These are phyloP conservation scores for Monodelphis domestica DNA, from an alignment of 2,797 vertebrate genomes.

Conservation along the genomic window DNA sequence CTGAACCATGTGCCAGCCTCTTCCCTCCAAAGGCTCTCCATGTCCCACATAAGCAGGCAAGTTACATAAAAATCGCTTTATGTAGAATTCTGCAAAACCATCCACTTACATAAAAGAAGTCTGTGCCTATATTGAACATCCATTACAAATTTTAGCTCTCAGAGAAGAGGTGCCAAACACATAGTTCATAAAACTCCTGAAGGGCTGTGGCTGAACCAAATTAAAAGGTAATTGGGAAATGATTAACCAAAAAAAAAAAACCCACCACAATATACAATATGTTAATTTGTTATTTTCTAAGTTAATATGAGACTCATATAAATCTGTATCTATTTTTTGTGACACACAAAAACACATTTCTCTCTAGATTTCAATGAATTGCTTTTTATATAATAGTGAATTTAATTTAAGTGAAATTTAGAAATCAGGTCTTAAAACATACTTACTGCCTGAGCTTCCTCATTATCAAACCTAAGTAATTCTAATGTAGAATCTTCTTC, in stretches of 20 bases:
- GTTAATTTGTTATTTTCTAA: neutral
- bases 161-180: neutral
- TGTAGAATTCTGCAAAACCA: neutral
- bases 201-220: neutral
- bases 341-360: neutral
- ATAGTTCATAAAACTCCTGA: neutral
- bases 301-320: neutral
- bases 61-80: neutral
- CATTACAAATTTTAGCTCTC: conserved; percentile 21
- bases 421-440: neutral
- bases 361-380: neutral
- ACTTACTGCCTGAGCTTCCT: conserved; percentile 95
- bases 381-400: neutral
- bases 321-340: neutral
- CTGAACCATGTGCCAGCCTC: neutral
- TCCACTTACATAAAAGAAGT: neutral
- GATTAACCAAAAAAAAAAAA: neutral
- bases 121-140: neutral
- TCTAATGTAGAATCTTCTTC: conserved; percentile 91
- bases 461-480: conserved; percentile 91
- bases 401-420: neutral
- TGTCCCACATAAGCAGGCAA: neutral
- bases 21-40: neutral
- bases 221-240: neutral
- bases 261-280: neutral